Evolutionary conservation across 2,113 vertebrate species (phyloP).

Genomic region (Oriolus oriolus): DNA sequence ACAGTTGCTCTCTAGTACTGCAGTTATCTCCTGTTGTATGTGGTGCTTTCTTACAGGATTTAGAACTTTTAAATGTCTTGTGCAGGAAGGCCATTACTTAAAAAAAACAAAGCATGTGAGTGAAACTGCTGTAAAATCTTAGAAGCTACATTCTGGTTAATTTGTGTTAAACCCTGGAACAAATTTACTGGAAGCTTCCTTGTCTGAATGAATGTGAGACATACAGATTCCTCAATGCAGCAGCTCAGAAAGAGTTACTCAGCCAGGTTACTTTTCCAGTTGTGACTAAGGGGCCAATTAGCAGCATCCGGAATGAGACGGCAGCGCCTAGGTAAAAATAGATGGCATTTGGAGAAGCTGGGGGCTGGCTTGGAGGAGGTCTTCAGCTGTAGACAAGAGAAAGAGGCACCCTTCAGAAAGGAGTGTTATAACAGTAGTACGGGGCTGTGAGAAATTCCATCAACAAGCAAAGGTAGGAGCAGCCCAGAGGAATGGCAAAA

Average conservation of each 20-base stretch:
- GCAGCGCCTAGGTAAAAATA: conserved; percentile 52
- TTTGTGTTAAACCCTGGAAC: background rate
- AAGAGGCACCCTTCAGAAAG: background rate
- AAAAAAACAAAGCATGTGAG: background rate
- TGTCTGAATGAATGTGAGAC: background rate
- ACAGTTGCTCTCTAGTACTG: background rate
- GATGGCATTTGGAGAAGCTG: conserved; percentile 59
- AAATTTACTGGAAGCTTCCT: background rate
- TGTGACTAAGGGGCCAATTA: conserved; percentile 65
- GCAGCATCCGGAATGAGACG: conserved; percentile 43
- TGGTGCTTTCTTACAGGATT: background rate
- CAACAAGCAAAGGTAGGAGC: background rate
- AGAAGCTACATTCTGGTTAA: background rate
- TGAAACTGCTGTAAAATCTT: background rate
- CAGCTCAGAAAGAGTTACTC: conserved; percentile 48
- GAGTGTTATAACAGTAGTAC: background rate
- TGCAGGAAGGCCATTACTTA: background rate
- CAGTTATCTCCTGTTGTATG: background rate
- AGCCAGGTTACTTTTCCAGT: conserved; percentile 49
- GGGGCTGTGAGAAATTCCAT: background rate
- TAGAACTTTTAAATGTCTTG: background rate
- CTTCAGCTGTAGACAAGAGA: background rate
- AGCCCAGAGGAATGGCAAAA: background rate
- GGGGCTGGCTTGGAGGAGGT: conserved; percentile 15
- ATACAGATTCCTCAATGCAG: background rate